A percentile compares a stretch with the other conserved stretches of the same genome.
phyloP scores from a whole-genome alignment of 2,113 vertebrate genomes.

The Rafetus swinhoei region DNA sequence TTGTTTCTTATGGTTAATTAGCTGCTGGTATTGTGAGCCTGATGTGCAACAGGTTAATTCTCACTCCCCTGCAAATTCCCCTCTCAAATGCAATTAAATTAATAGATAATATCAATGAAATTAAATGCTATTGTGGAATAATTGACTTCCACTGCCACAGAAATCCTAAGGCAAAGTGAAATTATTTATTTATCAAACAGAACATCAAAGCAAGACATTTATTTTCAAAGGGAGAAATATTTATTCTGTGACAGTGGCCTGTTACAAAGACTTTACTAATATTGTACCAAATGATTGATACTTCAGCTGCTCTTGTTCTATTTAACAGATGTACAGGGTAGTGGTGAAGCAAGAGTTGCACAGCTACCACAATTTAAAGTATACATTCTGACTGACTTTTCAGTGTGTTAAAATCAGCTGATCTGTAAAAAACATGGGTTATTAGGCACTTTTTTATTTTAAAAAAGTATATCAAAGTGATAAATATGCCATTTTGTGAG shows the following conservation, averaged over 20 bases:
- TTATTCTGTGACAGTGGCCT: neutral
- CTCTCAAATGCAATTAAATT: neutral
- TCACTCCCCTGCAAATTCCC: neutral
- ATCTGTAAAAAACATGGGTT: neutral
- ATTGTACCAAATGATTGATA: neutral
- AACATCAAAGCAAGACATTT: neutral
- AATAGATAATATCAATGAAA: neutral
- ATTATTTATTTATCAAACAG: neutral
- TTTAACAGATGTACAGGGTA: neutral
- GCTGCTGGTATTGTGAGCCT: neutral
- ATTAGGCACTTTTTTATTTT: neutral
- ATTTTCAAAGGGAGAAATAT: conserved; percentile 10
- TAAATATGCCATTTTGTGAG: neutral
- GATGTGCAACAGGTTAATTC: neutral
- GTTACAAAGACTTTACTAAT: neutral
- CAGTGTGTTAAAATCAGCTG: conserved; percentile 10
- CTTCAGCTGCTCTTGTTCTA: neutral
- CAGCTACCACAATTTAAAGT: neutral
- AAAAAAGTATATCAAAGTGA: neutral
- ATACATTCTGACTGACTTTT: neutral
- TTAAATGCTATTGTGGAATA: neutral
- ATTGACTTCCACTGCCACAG: neutral
- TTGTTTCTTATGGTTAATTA: neutral
- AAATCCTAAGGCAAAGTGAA: conserved; percentile 1
- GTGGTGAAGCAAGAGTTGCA: neutral